Evolutionary conservation across 2,888 invertebrate species (phyloP), one percentile per base, ranked within the genome.

Genomic region (Apeira syringaria): DNA sequence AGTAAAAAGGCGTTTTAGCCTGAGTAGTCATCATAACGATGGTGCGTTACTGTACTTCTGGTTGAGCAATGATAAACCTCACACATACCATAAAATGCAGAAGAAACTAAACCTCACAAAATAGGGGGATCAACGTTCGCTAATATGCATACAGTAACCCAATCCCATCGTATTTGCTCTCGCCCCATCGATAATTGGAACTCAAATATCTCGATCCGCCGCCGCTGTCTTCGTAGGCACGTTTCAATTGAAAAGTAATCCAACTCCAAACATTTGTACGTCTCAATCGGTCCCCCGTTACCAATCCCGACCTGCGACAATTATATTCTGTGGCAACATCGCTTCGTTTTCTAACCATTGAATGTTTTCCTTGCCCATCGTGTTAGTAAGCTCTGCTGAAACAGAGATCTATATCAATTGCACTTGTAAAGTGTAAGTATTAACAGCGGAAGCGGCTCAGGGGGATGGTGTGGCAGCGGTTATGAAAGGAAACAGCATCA

Each of bases 201-300:
- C 81, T 84, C 85, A 85, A 86, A 86, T 81, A 85, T 74, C 79
- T 69, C 66, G 72, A 74, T 73, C 77, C 79, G 60, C 59, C 79
- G 60, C 59, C 72, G 71, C 69, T 75, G 82, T 80, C 86, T 84
- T 81, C 78, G 76, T 72, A 74, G 85, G 87, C 88, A 87, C 87
- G 88, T 86, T 83, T 75, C 88, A 86, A 88, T 88, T 82, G 80
- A 72, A 81, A 80, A 82, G 80, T 88, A 84, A 88, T 86, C 84
- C 84, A 57, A 71, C 66, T 67, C 74, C 84, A 87, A 87, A 87
- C 86, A 82, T 85, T 86, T 81, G 83, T 83, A 73, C 76, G 79
- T 83, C 85, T 85, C 83, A 79, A 82, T 82, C 78, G 80, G 64
- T 59, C 56, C 54, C 64, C 56, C 44, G 6, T 39, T 63, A 78